Evolutionary conservation across 2,113 vertebrate genomes (phyloP), one percentile per base, ranked within the genome.

Genomic region (Aramus guarauna): DNA sequence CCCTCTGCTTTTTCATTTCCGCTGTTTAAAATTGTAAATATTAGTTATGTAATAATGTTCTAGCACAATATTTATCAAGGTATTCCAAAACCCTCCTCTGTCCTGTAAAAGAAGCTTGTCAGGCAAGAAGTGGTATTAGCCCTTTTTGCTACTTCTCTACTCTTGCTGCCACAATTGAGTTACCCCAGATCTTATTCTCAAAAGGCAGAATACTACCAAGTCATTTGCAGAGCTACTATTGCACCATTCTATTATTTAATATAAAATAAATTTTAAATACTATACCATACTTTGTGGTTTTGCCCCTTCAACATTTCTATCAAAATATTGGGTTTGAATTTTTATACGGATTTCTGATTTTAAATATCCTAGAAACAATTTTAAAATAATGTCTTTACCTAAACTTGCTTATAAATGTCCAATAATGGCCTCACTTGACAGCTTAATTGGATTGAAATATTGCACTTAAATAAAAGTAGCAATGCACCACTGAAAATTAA

Each of bases 1-100:
- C 99, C 94, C 99, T 98, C 98, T 99, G 99, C 88, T 99, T 99
- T 94, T 98, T 99, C 97, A 99, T 98, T 98, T 99, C 99, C 97
- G 98, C 99, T 99, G 68, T 95, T 96, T 90, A 97, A 73, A 87
- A 96, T 56, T 90, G 86, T 26, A 97, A 34, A 92, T 17, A 74
- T 29, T 32, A 88, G 41, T 96, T 90, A 84, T 73, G 55, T 69
- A 73, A 69, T 87, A 74, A 58, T 79, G 56, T 75, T 82, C 24
- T 69, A 94, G 27, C 5, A 43, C 50, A 90, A 64, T 64, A 67
- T 83, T 86, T 91, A 64, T 77, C 47, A 84, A 73, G 23, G 24
- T 62, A 55, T n/a, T 71, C 37, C 56, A 81, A 77, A 81, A n/a
- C 24, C 32, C 43, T 90, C 53, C 39, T 73, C 50, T 63, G 73